Conservation (phyloP, 2,888 invertebrate species). For the Xiphydria camelus region DNA sequence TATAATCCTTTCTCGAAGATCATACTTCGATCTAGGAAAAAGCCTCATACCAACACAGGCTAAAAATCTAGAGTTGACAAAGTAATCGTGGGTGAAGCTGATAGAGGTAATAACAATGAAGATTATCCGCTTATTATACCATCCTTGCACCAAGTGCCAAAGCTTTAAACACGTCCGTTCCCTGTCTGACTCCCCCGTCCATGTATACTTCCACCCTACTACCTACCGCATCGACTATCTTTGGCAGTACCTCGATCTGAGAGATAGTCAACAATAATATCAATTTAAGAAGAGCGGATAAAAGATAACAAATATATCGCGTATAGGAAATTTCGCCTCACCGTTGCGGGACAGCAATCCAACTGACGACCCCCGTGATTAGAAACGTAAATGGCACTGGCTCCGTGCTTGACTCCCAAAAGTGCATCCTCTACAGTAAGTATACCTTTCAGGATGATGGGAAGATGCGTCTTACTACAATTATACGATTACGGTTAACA, state of each 20-base stretch:
- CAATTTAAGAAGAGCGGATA: no score
- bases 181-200: conserved; percentile 84
- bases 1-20: no score
- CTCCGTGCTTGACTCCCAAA: conserved; percentile 74
- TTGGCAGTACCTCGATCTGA: conserved; percentile 81
- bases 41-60: no score
- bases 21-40: no score
- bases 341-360: conserved; percentile 82
- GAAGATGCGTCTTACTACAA: conserved; percentile 71
- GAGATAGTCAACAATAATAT: no score
- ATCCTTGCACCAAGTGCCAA: conserved; percentile 87
- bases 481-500: no score
- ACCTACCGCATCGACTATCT: conserved; percentile 75
- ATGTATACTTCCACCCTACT: conserved; percentile 77
- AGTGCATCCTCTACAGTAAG: conserved; percentile 84
- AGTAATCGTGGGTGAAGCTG: no score
- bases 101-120: no score
- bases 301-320: no score
- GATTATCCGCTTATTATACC: no score
- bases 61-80: no score
- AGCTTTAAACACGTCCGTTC: conserved; percentile 89
- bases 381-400: conserved; percentile 82
- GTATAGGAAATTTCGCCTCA: no score
- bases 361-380: conserved; percentile 93
- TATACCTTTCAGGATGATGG: conserved; percentile 85